Evolutionary conservation across 2,888 invertebrate species (phyloP).

Genomic region (Himalopsyche japonica): DNA sequence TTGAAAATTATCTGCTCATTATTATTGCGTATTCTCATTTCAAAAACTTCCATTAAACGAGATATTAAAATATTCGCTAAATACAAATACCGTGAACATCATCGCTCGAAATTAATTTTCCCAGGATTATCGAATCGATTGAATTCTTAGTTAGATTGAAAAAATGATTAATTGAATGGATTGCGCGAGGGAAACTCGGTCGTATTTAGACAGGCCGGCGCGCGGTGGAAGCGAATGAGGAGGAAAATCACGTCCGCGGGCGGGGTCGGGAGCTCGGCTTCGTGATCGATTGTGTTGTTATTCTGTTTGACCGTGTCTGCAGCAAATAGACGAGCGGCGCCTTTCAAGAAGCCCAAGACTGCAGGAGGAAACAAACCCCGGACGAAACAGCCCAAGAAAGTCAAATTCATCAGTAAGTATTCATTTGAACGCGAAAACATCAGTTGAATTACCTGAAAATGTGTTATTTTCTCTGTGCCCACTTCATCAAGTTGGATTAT

Average conservation of each 20-base stretch:
- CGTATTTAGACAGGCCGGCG: not conserved
- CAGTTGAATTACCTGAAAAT: too few relatives aligned
- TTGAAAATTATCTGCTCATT: too few relatives aligned
- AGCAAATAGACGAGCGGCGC: constrained; percentile 64
- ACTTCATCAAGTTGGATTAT: too few relatives aligned
- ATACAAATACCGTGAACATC: too few relatives aligned
- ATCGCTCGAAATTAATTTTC: too few relatives aligned
- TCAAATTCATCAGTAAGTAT: constrained; percentile 89
- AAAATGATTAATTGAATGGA: not conserved
- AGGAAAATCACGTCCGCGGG: not conserved
- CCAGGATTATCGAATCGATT: too few relatives aligned
- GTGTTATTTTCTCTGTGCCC: too few relatives aligned
- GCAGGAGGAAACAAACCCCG: constrained; percentile 68
- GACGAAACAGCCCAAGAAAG: constrained; percentile 87
- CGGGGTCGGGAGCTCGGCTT: not conserved
- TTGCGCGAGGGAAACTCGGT: not conserved
- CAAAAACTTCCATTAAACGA: too few relatives aligned
- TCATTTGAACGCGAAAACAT: constrained; percentile 4
- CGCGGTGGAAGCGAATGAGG: not conserved
- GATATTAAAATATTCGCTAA: too few relatives aligned
- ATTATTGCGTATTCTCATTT: too few relatives aligned
- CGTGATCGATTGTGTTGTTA: not conserved
- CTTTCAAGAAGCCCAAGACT: constrained; percentile 77
- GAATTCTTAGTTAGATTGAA: too few relatives aligned
- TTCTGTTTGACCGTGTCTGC: constrained; percentile 18